These are phyloP conservation scores for Ormyrus nitidulus DNA, from an alignment of 2,888 invertebrate genomes.

Conservation along the genomic window DNA sequence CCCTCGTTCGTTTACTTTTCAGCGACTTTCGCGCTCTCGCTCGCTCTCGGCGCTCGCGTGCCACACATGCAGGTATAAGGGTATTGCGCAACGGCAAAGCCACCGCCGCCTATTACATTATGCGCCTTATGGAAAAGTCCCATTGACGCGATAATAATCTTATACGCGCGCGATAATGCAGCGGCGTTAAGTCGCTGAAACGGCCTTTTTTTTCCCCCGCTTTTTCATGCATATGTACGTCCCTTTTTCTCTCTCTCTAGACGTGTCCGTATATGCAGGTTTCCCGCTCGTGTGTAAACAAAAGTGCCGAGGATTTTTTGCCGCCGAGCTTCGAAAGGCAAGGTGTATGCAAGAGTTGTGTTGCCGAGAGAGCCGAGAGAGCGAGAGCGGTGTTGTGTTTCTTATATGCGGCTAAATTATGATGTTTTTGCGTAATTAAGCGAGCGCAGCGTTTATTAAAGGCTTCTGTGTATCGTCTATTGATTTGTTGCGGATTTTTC, in stretches of 20 bases:
- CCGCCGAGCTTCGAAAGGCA: too few relatives aligned
- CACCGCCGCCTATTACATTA: conserved; percentile 52
- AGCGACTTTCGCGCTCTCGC: conserved; percentile 48
- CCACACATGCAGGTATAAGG: conserved; percentile 26
- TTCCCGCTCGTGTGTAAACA: too few relatives aligned
- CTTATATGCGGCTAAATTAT: conserved; percentile 34
- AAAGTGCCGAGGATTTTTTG: too few relatives aligned
- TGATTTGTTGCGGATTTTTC: conserved; percentile 36
- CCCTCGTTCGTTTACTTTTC: conserved; percentile 50
- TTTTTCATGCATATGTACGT: background rate
- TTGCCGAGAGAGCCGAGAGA: too few relatives aligned
- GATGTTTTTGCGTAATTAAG: conserved; percentile 53
- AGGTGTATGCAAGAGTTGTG: too few relatives aligned
- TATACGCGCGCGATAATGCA: conserved; percentile 46
- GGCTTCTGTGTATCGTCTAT: conserved; percentile 10
- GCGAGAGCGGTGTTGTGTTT: background rate
- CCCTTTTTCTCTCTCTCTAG: background rate
- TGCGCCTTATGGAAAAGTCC: conserved; percentile 56
- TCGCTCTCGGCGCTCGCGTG: conserved; percentile 16
- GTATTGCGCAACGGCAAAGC: conserved; percentile 40
- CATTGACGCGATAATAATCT: conserved; percentile 59
- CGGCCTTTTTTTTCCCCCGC: conserved; percentile 1
- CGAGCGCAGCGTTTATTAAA: conserved; percentile 17
- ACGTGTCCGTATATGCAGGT: too few relatives aligned
- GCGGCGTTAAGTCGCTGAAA: conserved; percentile 32